These are phyloP conservation scores for Lissonota sp. DNA, from an alignment of 2,888 invertebrate species.

Conservation along the genomic window DNA sequence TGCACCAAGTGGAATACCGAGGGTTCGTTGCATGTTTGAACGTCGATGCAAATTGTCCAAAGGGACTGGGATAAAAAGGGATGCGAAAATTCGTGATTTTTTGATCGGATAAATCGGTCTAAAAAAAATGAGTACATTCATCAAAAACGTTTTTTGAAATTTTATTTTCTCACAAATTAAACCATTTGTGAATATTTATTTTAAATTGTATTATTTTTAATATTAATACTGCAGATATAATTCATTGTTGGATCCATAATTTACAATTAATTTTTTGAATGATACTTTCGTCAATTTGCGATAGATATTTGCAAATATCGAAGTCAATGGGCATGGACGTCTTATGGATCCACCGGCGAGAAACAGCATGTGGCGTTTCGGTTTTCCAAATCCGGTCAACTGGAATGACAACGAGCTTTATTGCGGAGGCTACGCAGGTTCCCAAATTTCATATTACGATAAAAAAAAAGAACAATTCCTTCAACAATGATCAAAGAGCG, in stretches of 20 bases:
- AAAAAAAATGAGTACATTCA: no score
- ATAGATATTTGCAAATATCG: slow-evolving; percentile 66
- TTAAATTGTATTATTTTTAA: neutral
- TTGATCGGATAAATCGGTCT: neutral
- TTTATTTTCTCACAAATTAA: neutral
- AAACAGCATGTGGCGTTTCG: slow-evolving; percentile 97
- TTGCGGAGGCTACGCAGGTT: slow-evolving; percentile 95
- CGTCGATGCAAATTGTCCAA: slow-evolving; percentile 46
- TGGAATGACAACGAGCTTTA: slow-evolving; percentile 97
- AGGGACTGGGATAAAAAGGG: neutral
- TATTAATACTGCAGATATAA: no score
- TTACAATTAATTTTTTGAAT: slow-evolving; percentile 13
- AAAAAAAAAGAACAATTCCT: slow-evolving; percentile 11
- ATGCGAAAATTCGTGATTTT: slow-evolving; percentile 43
- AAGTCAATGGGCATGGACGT: slow-evolving; percentile 91
- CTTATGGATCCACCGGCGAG: slow-evolving; percentile 97
- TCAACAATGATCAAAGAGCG: slow-evolving; percentile 11
- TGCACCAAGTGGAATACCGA: slow-evolving; percentile 44
- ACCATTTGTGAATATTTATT: neutral
- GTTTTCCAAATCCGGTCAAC: slow-evolving; percentile 96
- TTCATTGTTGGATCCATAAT: neutral
- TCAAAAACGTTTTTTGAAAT: no score
- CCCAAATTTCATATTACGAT: neutral
- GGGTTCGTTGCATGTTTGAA: slow-evolving; percentile 18
- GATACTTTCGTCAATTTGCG: neutral